Percentiles rank a stretch among this genome's conserved stretches.
These are phyloP conservation scores for Apodemia zela DNA, from an alignment of 2,888 invertebrate species.

Conservation along the genomic window DNA sequence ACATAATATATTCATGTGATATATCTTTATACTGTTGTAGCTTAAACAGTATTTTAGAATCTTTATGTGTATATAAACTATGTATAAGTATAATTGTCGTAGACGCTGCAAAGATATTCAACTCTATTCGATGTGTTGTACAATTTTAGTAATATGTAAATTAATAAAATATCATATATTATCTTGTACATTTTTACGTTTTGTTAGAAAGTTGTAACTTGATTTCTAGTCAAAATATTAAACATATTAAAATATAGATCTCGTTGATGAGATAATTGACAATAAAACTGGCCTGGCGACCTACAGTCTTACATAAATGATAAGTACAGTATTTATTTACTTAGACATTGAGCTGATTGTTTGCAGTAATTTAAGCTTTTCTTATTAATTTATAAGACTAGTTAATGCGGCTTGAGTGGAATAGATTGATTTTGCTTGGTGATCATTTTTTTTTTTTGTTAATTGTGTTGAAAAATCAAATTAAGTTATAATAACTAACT, in stretches of 20 bases:
- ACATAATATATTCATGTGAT: too few species aligned
- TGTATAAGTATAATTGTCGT: slow-evolving; percentile 18
- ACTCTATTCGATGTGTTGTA: slow-evolving; percentile 73
- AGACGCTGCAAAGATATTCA: slow-evolving; percentile 38
- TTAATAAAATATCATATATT: slow-evolving; percentile 64
- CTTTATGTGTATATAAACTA: slow-evolving; percentile 21
- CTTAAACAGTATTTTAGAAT: slow-evolving; percentile 3
- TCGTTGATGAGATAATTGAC: slow-evolving; percentile 75
- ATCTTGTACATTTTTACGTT: slow-evolving; percentile 70
- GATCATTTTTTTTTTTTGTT: not conserved
- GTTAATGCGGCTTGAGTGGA: not conserved
- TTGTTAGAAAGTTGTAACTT: slow-evolving; percentile 76
- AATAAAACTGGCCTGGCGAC: slow-evolving; percentile 74
- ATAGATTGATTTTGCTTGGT: not conserved
- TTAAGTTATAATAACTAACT: not conserved
- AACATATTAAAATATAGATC: slow-evolving; percentile 77
- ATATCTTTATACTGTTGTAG: not conserved
- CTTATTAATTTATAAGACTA: slow-evolving; percentile 26
- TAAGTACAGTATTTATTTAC: slow-evolving; percentile 60
- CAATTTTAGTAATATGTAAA: slow-evolving; percentile 73
- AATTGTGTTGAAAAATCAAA: not conserved
- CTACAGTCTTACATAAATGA: slow-evolving; percentile 34
- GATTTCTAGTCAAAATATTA: slow-evolving; percentile 81
- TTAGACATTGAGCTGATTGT: slow-evolving; percentile 42
- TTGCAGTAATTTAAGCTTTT: slow-evolving; percentile 31